Evolutionary conservation across 2,888 invertebrate species (phyloP).

Genomic region (Andrena bucephala): DNA sequence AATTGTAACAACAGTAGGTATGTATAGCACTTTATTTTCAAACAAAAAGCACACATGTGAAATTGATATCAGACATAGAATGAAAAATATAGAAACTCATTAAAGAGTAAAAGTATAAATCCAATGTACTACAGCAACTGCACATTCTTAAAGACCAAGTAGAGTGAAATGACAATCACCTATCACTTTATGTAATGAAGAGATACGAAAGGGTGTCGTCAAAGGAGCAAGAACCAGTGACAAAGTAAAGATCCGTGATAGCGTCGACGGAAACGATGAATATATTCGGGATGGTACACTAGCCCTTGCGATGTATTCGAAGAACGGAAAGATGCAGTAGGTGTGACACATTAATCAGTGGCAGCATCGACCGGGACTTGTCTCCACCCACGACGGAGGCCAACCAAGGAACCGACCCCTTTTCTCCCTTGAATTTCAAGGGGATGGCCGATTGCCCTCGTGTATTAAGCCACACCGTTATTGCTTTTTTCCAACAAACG

Average conservation of each 20-base stretch:
- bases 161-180: constrained; percentile 10
- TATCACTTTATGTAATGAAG: constrained; percentile 8
- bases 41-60: no score
- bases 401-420: constrained; percentile 42
- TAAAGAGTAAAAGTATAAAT: neutral
- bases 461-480: constrained; percentile 50
- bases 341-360: constrained; percentile 77
- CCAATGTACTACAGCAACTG: neutral
- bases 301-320: constrained; percentile 46
- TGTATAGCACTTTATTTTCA: no score
- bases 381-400: constrained; percentile 48
- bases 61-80: no score
- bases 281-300: constrained; percentile 1
- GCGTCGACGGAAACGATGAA: neutral
- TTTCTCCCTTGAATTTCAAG: constrained; percentile 55
- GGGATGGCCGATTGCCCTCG: constrained; percentile 36
- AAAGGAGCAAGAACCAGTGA: neutral
- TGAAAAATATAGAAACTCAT: no score
- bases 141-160: neutral
- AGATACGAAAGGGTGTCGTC: neutral
- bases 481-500: constrained; percentile 55
- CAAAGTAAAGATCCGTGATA: neutral
- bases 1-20: no score
- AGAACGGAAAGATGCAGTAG: constrained; percentile 62
- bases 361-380: constrained; percentile 70